Percentiles rank a stretch among this genome's conserved stretches.
Evolutionary conservation across 2,888 invertebrate genomes (phyloP).

Genomic region (Myopa tessellatipennis): DNA sequence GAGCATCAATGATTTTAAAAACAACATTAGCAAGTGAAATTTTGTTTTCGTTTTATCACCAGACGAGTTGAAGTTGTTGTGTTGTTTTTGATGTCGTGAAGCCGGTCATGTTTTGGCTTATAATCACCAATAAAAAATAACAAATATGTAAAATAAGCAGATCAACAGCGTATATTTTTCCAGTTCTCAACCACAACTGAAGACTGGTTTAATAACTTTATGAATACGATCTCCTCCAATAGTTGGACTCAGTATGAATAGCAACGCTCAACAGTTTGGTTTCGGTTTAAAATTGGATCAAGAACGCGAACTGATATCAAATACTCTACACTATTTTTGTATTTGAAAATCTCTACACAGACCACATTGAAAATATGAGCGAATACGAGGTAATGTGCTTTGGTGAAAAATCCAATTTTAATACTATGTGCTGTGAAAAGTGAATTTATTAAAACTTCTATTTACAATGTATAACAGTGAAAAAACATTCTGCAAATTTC

Average conservation of each 20-base stretch:
- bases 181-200: background rate
- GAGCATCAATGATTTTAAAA: background rate
- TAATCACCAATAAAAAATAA: background rate
- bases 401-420: too few species aligned
- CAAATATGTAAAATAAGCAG: background rate
- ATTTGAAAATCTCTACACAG: too few species aligned
- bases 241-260: conserved; percentile 1
- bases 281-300: background rate
- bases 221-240: background rate
- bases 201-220: conserved; percentile 14
- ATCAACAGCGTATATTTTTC: background rate
- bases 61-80: background rate
- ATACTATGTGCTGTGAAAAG: too few species aligned
- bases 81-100: background rate
- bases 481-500: too few species aligned
- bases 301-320: too few species aligned
- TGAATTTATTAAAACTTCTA: too few species aligned
- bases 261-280: background rate
- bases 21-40: background rate
- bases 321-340: too few species aligned
- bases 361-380: background rate
- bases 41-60: background rate
- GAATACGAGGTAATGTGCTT: conserved; percentile 9
- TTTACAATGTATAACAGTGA: too few species aligned
- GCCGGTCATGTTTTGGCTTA: too few species aligned